Evolutionary conservation across 1,140 invertebrate genomes (phyloP).

Genomic region (Drosophila cardini): DNA sequence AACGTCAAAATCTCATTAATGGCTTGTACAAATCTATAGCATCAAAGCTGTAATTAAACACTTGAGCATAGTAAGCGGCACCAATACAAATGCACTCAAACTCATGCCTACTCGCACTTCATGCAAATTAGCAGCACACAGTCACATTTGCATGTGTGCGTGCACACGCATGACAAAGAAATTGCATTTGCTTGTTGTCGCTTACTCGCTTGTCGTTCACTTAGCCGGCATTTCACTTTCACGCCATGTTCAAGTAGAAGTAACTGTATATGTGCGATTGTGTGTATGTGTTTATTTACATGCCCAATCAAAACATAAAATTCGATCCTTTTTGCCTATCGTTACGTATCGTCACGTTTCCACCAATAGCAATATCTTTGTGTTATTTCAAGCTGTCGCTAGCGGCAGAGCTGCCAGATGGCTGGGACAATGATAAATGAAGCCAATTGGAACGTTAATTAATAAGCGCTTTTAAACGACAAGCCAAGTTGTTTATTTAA

Average conservation of each 20-base stretch:
- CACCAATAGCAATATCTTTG: neutral
- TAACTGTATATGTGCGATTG: neutral
- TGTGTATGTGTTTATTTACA: constrained; percentile 3
- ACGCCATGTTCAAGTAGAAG: constrained; percentile 28
- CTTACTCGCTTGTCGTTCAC: constrained; percentile 15
- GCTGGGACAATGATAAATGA: constrained; percentile 11
- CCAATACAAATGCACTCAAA: neutral
- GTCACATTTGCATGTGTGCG: neutral
- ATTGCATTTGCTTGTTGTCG: constrained; percentile 23
- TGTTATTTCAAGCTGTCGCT: neutral
- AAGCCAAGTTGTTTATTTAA: neutral
- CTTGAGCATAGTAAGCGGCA: constrained; percentile 11
- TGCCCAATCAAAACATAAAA: constrained; percentile 1
- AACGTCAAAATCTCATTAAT: constrained; percentile 29
- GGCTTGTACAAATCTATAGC: constrained; percentile 7
- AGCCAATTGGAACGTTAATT: constrained; percentile 25
- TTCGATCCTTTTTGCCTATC: constrained; percentile 9
- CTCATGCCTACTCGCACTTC: constrained; percentile 7
- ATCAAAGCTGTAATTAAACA: constrained; percentile 43
- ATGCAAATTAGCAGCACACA: constrained; percentile 54
- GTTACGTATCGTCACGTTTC: constrained; percentile 10
- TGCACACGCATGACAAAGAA: constrained; percentile 8
- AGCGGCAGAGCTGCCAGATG: constrained; percentile 9
- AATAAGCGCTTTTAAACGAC: constrained; percentile 11
- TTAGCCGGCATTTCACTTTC: constrained; percentile 59